These are phyloP conservation scores for Microtus oregoni DNA, from an alignment of 2,113 vertebrate species.

Conservation along the genomic window DNA sequence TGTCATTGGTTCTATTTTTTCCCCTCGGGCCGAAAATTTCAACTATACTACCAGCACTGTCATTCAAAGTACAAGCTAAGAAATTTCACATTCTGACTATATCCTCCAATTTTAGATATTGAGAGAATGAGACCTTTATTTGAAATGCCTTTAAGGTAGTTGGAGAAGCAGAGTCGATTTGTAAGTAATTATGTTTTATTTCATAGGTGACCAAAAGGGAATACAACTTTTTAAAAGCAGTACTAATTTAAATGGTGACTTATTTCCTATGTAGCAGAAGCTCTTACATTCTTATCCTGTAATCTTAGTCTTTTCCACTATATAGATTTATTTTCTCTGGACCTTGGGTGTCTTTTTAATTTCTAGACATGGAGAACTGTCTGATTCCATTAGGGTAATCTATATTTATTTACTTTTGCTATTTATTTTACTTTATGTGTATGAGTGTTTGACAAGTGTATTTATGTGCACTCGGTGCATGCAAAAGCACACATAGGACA, in stretches of 20 bases:
- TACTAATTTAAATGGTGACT: not conserved
- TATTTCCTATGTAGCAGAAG: constrained; percentile 1
- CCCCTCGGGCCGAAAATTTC: not conserved
- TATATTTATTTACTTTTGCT: not conserved
- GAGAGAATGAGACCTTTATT: not conserved
- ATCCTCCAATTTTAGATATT: not conserved
- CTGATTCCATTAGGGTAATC: not conserved
- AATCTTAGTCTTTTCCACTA: not conserved
- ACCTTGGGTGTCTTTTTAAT: not conserved
- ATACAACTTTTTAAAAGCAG: not conserved
- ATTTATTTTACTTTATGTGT: not conserved
- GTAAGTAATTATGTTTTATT: constrained; percentile 39
- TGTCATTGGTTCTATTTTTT: not conserved
- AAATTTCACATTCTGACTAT: not conserved
- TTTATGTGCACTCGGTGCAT: not conserved
- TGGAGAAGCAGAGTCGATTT: not conserved
- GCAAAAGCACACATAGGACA: not conserved
- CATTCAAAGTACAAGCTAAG: not conserved
- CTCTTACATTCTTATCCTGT: not conserved
- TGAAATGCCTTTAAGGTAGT: not conserved
- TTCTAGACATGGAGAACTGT: not conserved
- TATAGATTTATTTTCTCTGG: not conserved
- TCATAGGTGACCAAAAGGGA: not conserved
- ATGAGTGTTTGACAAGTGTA: not conserved
- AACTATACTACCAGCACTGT: not conserved